These are phyloP conservation scores for Serrognathus titanus DNA, from an alignment of 2,888 invertebrate species.

Conservation along the genomic window DNA sequence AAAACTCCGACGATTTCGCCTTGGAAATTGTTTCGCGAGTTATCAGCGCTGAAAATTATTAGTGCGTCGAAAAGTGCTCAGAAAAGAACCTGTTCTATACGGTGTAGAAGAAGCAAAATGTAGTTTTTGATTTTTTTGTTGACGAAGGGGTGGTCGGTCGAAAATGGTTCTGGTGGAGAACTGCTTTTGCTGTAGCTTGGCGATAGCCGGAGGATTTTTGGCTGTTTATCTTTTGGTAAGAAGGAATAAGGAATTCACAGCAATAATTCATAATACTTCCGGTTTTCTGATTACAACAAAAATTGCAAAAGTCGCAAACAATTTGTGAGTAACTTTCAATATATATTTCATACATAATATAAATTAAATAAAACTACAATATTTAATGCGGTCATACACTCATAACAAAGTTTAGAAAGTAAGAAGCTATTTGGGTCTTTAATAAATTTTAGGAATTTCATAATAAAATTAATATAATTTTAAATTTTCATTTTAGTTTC, in stretches of 20 bases:
- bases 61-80: background rate
- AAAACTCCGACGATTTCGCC: constrained; percentile 10
- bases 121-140: background rate
- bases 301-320: too few species aligned
- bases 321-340: too few species aligned
- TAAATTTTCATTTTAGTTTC: too few species aligned
- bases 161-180: constrained; percentile 48
- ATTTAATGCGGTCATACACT: too few species aligned
- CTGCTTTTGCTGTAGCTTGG: constrained; percentile 51
- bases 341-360: too few species aligned
- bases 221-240: constrained; percentile 51
- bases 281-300: too few species aligned
- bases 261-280: too few species aligned
- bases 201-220: constrained; percentile 49
- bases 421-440: too few species aligned
- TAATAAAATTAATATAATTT: too few species aligned
- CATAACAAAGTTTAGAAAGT: too few species aligned
- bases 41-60: background rate
- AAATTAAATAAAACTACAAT: too few species aligned
- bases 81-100: background rate
- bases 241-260: constrained; percentile 4
- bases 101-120: background rate
- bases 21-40: constrained; percentile 17
- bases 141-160: background rate
- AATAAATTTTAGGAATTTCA: too few species aligned